These are phyloP conservation scores for Telenomus remus DNA, from an alignment of 1,140 invertebrate species.

Conservation along the genomic window DNA sequence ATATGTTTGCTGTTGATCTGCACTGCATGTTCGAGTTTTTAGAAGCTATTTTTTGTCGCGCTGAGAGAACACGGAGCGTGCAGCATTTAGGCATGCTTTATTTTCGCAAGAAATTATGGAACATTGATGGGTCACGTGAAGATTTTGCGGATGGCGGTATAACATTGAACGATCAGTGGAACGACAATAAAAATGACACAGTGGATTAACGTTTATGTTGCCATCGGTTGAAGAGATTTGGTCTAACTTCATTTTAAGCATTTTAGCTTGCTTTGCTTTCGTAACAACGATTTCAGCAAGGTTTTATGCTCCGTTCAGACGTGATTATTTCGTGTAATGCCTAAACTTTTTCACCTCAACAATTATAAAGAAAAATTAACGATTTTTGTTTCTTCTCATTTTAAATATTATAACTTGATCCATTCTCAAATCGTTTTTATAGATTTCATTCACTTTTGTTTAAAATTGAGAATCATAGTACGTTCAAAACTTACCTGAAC, in stretches of 20 bases:
- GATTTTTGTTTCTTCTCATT: too few species aligned
- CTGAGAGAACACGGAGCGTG: conserved; percentile 49
- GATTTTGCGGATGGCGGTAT: conserved; percentile 53
- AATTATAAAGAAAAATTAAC: too few species aligned
- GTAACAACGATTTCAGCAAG: conserved; percentile 4
- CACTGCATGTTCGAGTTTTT: not conserved
- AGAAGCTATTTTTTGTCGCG: too few species aligned
- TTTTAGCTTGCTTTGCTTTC: conserved; percentile 15
- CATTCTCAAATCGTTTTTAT: too few species aligned
- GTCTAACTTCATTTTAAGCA: conserved; percentile 35
- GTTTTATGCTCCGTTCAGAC: not conserved
- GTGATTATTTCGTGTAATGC: not conserved
- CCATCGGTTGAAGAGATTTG: conserved; percentile 58
- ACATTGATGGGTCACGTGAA: conserved; percentile 54
- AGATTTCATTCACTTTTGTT: too few species aligned
- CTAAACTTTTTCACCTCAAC: too few species aligned
- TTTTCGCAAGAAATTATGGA: conserved; percentile 39
- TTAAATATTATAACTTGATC: too few species aligned
- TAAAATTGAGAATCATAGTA: too few species aligned
- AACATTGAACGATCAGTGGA: conserved; percentile 52
- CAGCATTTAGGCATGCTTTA: conserved; percentile 52
- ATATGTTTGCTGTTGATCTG: conserved; percentile 12
- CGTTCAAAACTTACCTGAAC: too few species aligned
- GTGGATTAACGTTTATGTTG: conserved; percentile 53
- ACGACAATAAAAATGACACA: conserved; percentile 48